These are phyloP conservation scores for Penaeus japonicus DNA, from an alignment of 1,140 invertebrate species.

Conservation along the genomic window DNA sequence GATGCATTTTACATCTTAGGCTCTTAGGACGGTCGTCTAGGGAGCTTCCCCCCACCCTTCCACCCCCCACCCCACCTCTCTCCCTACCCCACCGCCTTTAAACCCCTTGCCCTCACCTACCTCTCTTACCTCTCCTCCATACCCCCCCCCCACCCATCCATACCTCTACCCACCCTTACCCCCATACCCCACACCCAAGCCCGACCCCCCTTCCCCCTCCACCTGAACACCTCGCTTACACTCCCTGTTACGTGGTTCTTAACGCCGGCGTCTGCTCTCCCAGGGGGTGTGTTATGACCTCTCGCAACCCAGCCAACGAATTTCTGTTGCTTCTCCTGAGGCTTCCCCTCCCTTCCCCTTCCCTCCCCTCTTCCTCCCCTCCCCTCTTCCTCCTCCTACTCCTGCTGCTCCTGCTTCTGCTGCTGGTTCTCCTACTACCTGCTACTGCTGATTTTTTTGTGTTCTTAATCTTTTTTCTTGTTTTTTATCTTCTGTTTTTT, in stretches of 20 bases:
- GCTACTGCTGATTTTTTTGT: too few relatives aligned
- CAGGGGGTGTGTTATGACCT: slow-evolving; percentile 13
- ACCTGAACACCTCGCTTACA: not conserved
- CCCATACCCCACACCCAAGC: too few relatives aligned
- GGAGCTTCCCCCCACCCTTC: not conserved
- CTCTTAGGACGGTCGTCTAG: not conserved
- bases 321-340: not conserved
- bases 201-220: not conserved
- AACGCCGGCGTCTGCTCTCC: not conserved
- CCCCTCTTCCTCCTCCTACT: not conserved
- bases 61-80: not conserved
- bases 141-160: too few relatives aligned
- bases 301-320: not conserved
- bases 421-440: too few relatives aligned
- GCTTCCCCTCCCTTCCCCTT: too few relatives aligned
- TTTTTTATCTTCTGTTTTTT: not conserved
- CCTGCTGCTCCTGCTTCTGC: not conserved
- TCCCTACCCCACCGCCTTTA: not conserved
- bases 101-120: too few relatives aligned
- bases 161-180: too few relatives aligned
- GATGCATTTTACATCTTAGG: slow-evolving; percentile 47
- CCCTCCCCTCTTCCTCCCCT: not conserved
- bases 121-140: not conserved
- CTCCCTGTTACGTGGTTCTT: too few relatives aligned
- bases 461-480: too few relatives aligned